Conservation (phyloP, 2,113 vertebrate genomes). For the Cyanoderma ruficeps region DNA sequence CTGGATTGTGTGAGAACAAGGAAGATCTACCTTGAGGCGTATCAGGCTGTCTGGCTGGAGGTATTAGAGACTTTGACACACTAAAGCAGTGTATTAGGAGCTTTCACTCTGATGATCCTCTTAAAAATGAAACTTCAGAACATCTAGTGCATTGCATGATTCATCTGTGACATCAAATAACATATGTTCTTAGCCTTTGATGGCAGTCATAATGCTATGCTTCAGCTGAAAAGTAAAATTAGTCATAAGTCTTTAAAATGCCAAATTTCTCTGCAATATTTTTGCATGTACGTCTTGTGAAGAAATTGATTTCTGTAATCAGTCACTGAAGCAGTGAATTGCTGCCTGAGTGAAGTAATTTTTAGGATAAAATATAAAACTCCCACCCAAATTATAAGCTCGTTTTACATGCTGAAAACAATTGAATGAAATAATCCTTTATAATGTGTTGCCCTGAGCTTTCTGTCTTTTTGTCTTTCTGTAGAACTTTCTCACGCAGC, state of each 20-base stretch:
- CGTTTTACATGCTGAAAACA: neutral
- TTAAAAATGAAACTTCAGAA: conserved; percentile 54
- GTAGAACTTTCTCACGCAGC: too few relatives aligned
- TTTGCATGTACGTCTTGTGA: neutral
- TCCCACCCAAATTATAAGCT: neutral
- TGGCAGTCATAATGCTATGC: conserved; percentile 47
- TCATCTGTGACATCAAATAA: conserved; percentile 67
- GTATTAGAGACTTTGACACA: conserved; percentile 70
- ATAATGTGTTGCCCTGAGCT: too few relatives aligned
- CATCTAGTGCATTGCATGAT: conserved; percentile 10
- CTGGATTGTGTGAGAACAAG: conserved; percentile 74
- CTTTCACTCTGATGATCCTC: conserved; percentile 57
- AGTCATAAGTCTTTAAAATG: conserved; percentile 59
- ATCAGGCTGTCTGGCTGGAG: conserved; percentile 48
- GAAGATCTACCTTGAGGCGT: conserved; percentile 66
- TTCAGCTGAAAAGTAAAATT: conserved; percentile 42
- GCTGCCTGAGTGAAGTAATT: neutral
- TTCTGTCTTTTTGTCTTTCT: too few relatives aligned
- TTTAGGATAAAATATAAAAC: neutral
- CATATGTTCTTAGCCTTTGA: conserved; percentile 41
- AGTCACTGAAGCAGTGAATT: neutral
- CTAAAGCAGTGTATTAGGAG: conserved; percentile 70
- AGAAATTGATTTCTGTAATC: neutral
- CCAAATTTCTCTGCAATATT: conserved; percentile 1
- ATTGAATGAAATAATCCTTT: neutral